Evolutionary conservation across 2,888 invertebrate species (phyloP), one percentile per base, ranked within the genome.

Genomic region (Drosophila acutilabella): DNA sequence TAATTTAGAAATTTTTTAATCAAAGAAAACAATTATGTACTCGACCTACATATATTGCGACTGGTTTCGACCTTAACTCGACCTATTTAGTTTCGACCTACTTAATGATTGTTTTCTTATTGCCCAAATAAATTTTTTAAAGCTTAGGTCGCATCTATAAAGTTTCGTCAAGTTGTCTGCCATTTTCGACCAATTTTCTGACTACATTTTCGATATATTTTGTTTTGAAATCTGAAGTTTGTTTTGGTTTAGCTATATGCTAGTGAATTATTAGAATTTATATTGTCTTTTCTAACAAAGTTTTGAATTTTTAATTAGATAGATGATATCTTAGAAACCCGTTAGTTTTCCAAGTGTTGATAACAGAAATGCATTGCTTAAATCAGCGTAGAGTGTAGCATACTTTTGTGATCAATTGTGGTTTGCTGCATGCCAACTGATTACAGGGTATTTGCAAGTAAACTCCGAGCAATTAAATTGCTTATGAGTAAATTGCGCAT

Each of bases 341-440:
- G 4, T 11, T 36, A 11, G 13, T 4, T 36, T 11, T 2, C 1
- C 11, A 0, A 16, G 7, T 10, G 13, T 53, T 4, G 1, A 42
- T 30, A n/a, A 18, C 16, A 30, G 18, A 30, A 41, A 18, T 13
- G 26, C 26, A 8, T 53, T 42, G 11, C 18, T 30, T 8, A 14
- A 3, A 23, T 1, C 3, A 14, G 5, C 14, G 3, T 23, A 10
- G 16, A 36, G 10, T 54, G 64, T 75, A 76, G 75, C 75, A 75
- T 75, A 75, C 75, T 75, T 75, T 68, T 76, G 2, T 44, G 75
- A 57, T 61, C 58, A 48, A 14, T 13, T 5, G 7, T 20, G 13
- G 1, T n/a, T 20, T 20, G 1, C 5, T 30, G 3, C 1, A 8
- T 20, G 6, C 8, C n/a, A 38, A 13, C 4, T 18, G 7, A 2